phyloP scores from a whole-genome alignment of 2,888 invertebrate genomes.

The Dynastes hyllus region DNA sequence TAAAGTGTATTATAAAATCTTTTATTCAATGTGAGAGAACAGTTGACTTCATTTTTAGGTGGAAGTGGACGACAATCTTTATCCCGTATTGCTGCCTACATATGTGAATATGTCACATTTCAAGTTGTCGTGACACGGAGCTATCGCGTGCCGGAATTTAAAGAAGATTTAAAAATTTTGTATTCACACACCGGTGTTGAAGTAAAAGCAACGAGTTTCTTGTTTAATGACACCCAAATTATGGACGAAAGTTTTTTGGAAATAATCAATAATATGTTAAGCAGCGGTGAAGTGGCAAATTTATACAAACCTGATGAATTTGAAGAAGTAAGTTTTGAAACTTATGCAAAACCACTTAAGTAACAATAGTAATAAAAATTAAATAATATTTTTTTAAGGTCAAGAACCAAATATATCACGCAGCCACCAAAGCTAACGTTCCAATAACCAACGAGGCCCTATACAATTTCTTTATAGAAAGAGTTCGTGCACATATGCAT shows the following conservation, averaged over 20 bases:
- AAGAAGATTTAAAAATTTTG: constrained; percentile 85
- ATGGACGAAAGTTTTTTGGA: constrained; percentile 89
- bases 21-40: not conserved
- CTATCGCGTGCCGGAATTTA: constrained; percentile 84
- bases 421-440: constrained; percentile 75
- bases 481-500: constrained; percentile 85
- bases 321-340: constrained; percentile 80
- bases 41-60: constrained; percentile 70
- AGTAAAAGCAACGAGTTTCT: constrained; percentile 83
- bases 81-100: constrained; percentile 83
- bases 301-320: constrained; percentile 92
- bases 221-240: constrained; percentile 91
- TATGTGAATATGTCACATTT: constrained; percentile 85
- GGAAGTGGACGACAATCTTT: constrained; percentile 91
- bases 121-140: constrained; percentile 87
- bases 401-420: constrained; percentile 75
- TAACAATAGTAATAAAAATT: too few relatives aligned
- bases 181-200: constrained; percentile 85
- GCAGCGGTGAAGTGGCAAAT: constrained; percentile 91
- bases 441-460: constrained; percentile 80
- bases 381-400: constrained; percentile 67
- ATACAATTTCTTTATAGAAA: constrained; percentile 84
- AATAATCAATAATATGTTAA: constrained; percentile 91
- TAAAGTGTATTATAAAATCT: constrained; percentile 54
- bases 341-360: not conserved